Evolutionary conservation across 2,888 invertebrate genomes (phyloP).

Genomic region (Drosophila anomelani): DNA sequence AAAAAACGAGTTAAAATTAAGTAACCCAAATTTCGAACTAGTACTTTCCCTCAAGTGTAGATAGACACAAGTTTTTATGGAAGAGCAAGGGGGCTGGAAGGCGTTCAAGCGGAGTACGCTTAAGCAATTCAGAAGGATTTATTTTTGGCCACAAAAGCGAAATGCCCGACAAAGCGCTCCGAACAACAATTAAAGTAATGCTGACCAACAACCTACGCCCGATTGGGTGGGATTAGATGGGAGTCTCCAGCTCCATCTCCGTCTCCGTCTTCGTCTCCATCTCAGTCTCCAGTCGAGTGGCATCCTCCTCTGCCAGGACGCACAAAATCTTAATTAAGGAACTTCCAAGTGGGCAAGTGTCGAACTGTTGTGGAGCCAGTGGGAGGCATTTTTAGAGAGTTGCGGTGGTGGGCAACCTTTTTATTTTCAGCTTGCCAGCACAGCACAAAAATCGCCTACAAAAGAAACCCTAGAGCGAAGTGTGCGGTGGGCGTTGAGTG

Average conservation of each 20-base stretch:
- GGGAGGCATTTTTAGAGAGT: slow-evolving; percentile 33
- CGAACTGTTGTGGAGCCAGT: slow-evolving; percentile 20
- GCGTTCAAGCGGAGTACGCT: slow-evolving; percentile 74
- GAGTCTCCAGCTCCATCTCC: slow-evolving; percentile 12
- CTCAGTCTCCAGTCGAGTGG: slow-evolving; percentile 31
- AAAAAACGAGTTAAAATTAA: neutral
- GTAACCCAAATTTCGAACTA: neutral
- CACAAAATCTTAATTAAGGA: slow-evolving; percentile 82
- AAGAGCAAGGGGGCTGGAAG: slow-evolving; percentile 20
- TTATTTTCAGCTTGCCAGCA: slow-evolving; percentile 47
- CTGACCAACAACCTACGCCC: slow-evolving; percentile 68
- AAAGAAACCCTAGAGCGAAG: slow-evolving; percentile 42
- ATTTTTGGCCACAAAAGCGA: slow-evolving; percentile 75
- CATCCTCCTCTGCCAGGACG: slow-evolving; percentile 57
- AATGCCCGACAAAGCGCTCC: slow-evolving; percentile 65
- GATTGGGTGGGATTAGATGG: slow-evolving; percentile 60
- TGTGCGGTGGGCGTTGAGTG: slow-evolving; percentile 22
- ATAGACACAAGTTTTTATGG: slow-evolving; percentile 21
- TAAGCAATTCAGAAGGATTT: slow-evolving; percentile 79
- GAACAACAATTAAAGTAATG: slow-evolving; percentile 80
- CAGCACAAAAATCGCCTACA: slow-evolving; percentile 70
- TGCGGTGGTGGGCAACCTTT: slow-evolving; percentile 41
- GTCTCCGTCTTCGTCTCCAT: neutral
- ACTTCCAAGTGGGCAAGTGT: slow-evolving; percentile 74
- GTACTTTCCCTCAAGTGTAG: slow-evolving; percentile 17